These are phyloP conservation scores for Phymorhynchus buccinoides DNA, from an alignment of 1,140 invertebrate species.

Conservation along the genomic window DNA sequence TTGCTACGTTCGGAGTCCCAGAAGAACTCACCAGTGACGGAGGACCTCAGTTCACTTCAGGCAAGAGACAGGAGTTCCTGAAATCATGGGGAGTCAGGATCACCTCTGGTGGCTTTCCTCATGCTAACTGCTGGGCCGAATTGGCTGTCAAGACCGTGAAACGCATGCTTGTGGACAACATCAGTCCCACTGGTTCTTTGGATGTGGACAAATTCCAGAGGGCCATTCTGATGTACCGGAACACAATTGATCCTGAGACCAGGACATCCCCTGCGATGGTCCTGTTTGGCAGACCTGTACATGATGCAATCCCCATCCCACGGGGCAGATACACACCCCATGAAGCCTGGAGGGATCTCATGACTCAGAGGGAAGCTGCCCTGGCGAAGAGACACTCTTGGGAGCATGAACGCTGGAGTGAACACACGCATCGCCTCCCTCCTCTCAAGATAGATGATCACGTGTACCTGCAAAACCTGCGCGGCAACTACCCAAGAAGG, in stretches of 20 bases:
- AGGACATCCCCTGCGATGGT: conserved; percentile 39
- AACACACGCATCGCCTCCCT: conserved; percentile 50
- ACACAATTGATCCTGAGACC: conserved; percentile 45
- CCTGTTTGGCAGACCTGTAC: conserved; percentile 44
- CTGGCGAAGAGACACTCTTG: conserved; percentile 47
- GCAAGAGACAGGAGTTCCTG: conserved; percentile 40
- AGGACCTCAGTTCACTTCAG: conserved; percentile 47
- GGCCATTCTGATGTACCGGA: conserved; percentile 49
- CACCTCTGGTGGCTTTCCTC: too few species aligned
- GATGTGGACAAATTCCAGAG: conserved; percentile 47
- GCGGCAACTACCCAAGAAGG: conserved; percentile 40
- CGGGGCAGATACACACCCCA: conserved; percentile 47
- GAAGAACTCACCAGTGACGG: conserved; percentile 47
- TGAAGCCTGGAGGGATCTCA: conserved; percentile 47
- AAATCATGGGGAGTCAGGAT: neutral
- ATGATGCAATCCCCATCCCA: conserved; percentile 50
- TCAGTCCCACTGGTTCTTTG: conserved; percentile 29
- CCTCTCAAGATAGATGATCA: conserved; percentile 45
- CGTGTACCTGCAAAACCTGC: conserved; percentile 48
- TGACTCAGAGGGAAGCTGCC: conserved; percentile 44
- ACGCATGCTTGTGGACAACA: conserved; percentile 43
- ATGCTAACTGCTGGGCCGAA: too few species aligned
- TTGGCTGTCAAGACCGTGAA: too few species aligned
- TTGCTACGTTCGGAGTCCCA: conserved; percentile 48
- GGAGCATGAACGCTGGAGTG: conserved; percentile 37